These are phyloP conservation scores for Xanthia icteritia DNA, from an alignment of 2,888 invertebrate species.

Conservation along the genomic window DNA sequence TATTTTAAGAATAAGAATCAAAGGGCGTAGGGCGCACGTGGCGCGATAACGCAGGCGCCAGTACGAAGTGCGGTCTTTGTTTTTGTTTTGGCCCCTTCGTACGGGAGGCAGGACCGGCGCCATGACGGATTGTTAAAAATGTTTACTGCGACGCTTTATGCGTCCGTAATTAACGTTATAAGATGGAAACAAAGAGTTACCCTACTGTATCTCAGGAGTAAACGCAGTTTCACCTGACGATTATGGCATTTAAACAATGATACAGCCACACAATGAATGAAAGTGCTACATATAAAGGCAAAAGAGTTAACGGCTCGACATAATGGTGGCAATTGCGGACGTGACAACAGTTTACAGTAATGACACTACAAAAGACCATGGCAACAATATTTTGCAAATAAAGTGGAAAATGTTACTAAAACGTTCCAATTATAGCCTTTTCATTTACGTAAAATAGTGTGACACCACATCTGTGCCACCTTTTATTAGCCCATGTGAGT, in stretches of 20 bases:
- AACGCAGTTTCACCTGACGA: conserved; percentile 53
- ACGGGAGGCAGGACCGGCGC: conserved; percentile 73
- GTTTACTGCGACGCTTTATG: conserved; percentile 76
- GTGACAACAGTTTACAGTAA: conserved; percentile 28
- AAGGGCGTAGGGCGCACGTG: conserved; percentile 81
- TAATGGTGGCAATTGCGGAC: conserved; percentile 28
- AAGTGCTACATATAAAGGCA: conserved; percentile 49
- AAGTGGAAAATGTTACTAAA: conserved; percentile 27
- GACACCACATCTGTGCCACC: conserved; percentile 53
- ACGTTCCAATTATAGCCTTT: conserved; percentile 34
- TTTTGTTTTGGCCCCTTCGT: conserved; percentile 60
- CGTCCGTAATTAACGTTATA: conserved; percentile 74
- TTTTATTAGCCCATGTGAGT: conserved; percentile 56
- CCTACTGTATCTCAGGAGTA: conserved; percentile 63
- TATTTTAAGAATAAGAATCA: conserved; percentile 80
- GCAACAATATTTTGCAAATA: conserved; percentile 41
- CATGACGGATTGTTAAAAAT: conserved; percentile 77
- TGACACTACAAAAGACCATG: conserved; percentile 13
- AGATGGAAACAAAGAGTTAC: conserved; percentile 63
- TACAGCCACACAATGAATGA: conserved; percentile 50
- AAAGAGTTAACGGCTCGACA: conserved; percentile 26
- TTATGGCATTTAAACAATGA: conserved; percentile 57
- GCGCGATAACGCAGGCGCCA: conserved; percentile 86
- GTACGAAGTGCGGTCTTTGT: conserved; percentile 70
- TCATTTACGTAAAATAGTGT: conserved; percentile 56